Base-by-base conservation (phyloP, 2,888 invertebrate genomes). In the Caenorhabditis drosophilae region DNA sequence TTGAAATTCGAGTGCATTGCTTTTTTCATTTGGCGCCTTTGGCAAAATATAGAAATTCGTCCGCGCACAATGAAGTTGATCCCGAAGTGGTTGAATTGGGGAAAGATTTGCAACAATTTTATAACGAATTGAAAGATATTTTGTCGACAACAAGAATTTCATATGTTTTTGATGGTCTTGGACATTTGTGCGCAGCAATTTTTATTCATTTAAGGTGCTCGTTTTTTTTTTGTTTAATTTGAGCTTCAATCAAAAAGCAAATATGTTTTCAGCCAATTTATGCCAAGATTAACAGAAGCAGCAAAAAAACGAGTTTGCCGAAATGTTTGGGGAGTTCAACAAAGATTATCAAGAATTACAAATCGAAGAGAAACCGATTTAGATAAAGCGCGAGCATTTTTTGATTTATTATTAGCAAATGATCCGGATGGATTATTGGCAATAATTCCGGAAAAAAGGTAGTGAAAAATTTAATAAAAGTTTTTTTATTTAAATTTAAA, bases 1-100 rank as follows among this genome's bases (percentile, higher is more conserved):
- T 96, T 75, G 96, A 97, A 88, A 91, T 92, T 76, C 79, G 76
- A 4, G 93, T 96, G 41, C 93, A 94, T 84, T 96, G 95, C 85
- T 95, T 96, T 87, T 92, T 92, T 86, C 93, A 93, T 86, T 87
- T 96, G 71, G 88, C 89, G 58, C 89, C 90, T 3, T 85, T 88
- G 38, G 86, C 87, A 22, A 84, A 84, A 66, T 84, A 84, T 73
- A 84, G 84, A 50, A 61, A 62, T 22, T 46, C 53, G 6, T 63
- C 63, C 1, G 48, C 64, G 7, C 67, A 73, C 15, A 80, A 82
- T 27, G 83, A 83, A 46, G 73, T 73, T 9, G 84, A 84, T 54
- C 71, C 70, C 11, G 81, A 81, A 55, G 90, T 90, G 40, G 87
- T 90, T 61, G 90, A 91, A 79, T 86, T 93, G 36, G 91, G 90